These are phyloP conservation scores for Sipha maydis DNA, from an alignment of 2,888 invertebrate genomes.

Conservation along the genomic window DNA sequence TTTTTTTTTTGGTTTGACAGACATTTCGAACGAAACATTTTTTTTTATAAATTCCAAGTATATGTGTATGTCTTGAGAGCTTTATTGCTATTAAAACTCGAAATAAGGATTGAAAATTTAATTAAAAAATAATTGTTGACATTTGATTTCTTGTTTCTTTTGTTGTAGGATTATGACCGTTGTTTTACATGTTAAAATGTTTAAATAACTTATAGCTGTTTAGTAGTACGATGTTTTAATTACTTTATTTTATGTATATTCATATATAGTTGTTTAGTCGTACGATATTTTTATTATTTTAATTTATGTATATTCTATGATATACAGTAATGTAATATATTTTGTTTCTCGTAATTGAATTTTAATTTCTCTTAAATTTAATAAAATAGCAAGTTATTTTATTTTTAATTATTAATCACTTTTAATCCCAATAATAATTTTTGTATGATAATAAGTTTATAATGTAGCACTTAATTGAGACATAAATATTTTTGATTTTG, in stretches of 20 bases:
- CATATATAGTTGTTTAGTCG: too few relatives aligned
- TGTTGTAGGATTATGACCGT: not conserved
- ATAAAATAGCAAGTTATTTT: not conserved
- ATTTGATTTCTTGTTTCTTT: slow-evolving; percentile 18
- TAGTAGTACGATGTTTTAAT: too few relatives aligned
- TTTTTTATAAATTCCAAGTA: not conserved
- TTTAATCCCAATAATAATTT: not conserved
- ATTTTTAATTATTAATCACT: not conserved
- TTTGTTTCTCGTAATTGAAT: not conserved
- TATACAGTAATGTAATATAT: not conserved
- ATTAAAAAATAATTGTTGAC: slow-evolving; percentile 28
- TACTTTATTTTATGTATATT: not conserved
- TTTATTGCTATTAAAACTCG: slow-evolving; percentile 21
- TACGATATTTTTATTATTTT: not conserved
- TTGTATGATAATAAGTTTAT: not conserved
- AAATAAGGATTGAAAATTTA: not conserved
- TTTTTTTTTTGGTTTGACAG: not conserved
- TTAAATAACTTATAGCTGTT: not conserved
- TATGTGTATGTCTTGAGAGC: not conserved
- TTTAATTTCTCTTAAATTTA: too few relatives aligned
- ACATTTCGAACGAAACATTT: not conserved
- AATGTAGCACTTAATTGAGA: not conserved
- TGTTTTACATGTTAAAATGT: not conserved
- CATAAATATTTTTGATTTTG: not conserved
- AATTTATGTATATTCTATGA: not conserved